Percentiles rank a stretch among this genome's conserved stretches.
These are phyloP conservation scores for Apocheima hispidaria DNA, from an alignment of 2,888 invertebrate species.

Conservation along the genomic window DNA sequence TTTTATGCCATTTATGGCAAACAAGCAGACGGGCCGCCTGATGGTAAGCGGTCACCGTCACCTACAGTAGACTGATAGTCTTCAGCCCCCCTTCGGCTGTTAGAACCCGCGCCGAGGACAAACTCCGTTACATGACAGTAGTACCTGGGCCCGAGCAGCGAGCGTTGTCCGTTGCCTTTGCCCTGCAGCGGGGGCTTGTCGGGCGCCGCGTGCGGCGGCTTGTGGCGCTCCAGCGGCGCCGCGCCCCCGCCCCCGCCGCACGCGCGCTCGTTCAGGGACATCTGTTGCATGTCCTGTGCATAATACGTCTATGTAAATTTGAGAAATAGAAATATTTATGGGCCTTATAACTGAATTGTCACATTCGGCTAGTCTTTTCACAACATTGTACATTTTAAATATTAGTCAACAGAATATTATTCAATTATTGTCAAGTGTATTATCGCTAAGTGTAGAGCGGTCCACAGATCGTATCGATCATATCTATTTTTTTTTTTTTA, in stretches of 20 bases:
- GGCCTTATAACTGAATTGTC: background rate
- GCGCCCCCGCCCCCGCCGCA: background rate
- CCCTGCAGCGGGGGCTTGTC: conserved; percentile 61
- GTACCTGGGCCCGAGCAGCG: conserved; percentile 71
- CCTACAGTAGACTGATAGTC: too few relatives aligned
- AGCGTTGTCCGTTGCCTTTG: conserved; percentile 71
- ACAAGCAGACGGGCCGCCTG: too few relatives aligned
- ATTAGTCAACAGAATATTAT: too few relatives aligned
- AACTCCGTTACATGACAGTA: background rate
- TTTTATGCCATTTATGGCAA: too few relatives aligned
- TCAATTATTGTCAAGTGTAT: too few relatives aligned
- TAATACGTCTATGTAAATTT: background rate
- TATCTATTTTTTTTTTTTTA: too few relatives aligned
- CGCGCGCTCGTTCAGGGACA: conserved; percentile 67
- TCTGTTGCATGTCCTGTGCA: conserved; percentile 73
- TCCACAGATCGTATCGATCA: too few relatives aligned
- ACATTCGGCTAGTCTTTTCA: background rate
- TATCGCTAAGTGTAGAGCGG: too few relatives aligned
- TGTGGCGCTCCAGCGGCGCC: conserved; percentile 58
- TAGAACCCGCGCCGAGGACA: too few relatives aligned
- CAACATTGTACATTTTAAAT: too few relatives aligned
- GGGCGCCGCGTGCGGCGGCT: conserved; percentile 43
- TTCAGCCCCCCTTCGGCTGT: background rate
- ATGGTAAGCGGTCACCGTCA: too few relatives aligned
- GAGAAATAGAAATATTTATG: too few relatives aligned